A percentile compares a stretch with the other conserved stretches of the same genome.
These are phyloP conservation scores for Alloscopus bannaensis DNA, from an alignment of 2,888 invertebrate genomes.

Conservation along the genomic window DNA sequence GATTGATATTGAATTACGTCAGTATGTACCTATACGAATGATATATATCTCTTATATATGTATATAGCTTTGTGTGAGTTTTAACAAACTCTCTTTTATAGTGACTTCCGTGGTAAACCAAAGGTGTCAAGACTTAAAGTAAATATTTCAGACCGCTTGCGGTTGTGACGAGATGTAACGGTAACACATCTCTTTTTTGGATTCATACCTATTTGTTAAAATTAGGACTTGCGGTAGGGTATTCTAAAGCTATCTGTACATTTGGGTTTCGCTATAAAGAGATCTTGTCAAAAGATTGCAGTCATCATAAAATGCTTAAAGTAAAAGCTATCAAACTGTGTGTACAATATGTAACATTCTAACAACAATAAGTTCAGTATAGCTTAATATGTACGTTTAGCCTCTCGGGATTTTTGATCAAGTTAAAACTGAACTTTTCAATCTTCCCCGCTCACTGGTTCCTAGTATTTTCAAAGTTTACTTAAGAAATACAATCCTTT, in stretches of 20 bases:
- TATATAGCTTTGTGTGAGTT: not conserved
- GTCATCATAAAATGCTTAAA: constrained; percentile 15
- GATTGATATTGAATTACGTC: too few relatives aligned
- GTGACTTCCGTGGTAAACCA: constrained; percentile 9
- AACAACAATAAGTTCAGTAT: constrained; percentile 1
- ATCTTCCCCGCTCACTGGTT: not conserved
- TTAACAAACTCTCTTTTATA: too few relatives aligned
- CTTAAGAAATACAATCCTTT: not conserved
- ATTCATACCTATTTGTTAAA: not conserved
- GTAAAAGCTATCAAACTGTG: not conserved
- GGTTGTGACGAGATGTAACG: not conserved
- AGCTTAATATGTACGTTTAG: constrained; percentile 25
- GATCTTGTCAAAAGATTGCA: constrained; percentile 46
- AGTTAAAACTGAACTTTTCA: constrained; percentile 17
- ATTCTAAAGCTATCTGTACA: not conserved
- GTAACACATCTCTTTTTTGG: constrained; percentile 4
- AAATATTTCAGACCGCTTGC: too few relatives aligned
- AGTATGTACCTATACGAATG: not conserved
- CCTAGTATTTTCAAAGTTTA: constrained; percentile 13
- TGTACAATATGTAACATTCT: not conserved
- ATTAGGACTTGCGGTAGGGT: not conserved
- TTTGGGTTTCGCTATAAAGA: constrained; percentile 24
- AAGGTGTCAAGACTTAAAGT: too few relatives aligned
- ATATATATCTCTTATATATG: not conserved
- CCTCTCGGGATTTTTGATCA: constrained; percentile 45